phyloP scores from a whole-genome alignment of 2,888 invertebrate species.

The Panopea generosa region DNA sequence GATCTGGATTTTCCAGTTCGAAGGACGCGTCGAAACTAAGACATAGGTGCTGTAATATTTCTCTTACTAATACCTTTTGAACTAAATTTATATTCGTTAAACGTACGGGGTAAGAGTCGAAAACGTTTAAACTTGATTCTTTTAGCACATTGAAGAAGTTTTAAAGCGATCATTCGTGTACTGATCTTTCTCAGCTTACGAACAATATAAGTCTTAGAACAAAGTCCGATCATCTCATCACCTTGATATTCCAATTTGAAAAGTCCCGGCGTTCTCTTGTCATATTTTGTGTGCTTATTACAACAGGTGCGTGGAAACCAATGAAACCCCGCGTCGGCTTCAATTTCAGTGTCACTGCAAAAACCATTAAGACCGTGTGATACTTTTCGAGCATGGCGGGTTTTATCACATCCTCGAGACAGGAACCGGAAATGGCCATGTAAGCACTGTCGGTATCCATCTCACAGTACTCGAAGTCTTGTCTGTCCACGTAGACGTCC shows the following conservation, averaged over 20 bases:
- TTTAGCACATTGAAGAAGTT: neutral
- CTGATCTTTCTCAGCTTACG: slow-evolving; percentile 19
- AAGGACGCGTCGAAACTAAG: slow-evolving; percentile 21
- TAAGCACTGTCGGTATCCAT: slow-evolving; percentile 66
- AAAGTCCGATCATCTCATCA: slow-evolving; percentile 49
- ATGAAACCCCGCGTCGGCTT: slow-evolving; percentile 41
- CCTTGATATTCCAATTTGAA: slow-evolving; percentile 56
- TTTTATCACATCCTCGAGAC: slow-evolving; percentile 38
- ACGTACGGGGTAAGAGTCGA: neutral
- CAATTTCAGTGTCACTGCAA: slow-evolving; percentile 28
- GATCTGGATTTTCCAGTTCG: slow-evolving; percentile 6
- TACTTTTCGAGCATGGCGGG: too few relatives aligned
- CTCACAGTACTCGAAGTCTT: slow-evolving; percentile 51
- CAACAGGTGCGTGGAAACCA: slow-evolving; percentile 56
- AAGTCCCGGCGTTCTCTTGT: slow-evolving; percentile 9
- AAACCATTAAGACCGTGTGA: slow-evolving; percentile 26
- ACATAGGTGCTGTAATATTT: slow-evolving; percentile 14
- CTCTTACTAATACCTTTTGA: slow-evolving; percentile 35
- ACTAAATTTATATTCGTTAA: slow-evolving; percentile 36
- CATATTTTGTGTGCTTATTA: slow-evolving; percentile 35
- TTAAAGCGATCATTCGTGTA: slow-evolving; percentile 11
- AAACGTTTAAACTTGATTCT: neutral
- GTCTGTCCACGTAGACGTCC: slow-evolving; percentile 50
- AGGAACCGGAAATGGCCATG: slow-evolving; percentile 38
- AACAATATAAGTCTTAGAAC: slow-evolving; percentile 52